phyloP scores from a whole-genome alignment of 2,113 vertebrate species.

The Scopus umbretta region DNA sequence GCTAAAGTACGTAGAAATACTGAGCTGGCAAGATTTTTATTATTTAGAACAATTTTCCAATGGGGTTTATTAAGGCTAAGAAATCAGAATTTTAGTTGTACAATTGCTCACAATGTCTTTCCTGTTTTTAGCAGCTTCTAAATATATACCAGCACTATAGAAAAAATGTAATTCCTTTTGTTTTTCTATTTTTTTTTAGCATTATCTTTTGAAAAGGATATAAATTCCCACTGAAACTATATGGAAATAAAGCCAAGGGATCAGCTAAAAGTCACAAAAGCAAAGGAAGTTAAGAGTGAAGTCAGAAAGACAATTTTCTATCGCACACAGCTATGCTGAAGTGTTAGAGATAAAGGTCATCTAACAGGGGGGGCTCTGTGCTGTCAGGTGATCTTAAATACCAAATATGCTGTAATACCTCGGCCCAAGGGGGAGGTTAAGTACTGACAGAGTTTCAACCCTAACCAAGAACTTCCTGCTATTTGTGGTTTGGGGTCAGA shows the following conservation, averaged over 20 bases:
- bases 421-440: neutral
- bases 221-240: neutral
- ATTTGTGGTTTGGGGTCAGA: neutral
- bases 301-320: neutral
- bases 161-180: neutral
- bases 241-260: neutral
- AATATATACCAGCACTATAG: neutral
- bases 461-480: neutral
- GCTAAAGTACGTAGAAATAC: neutral
- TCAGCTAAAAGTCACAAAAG: constrained; percentile 24
- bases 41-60: neutral
- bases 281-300: constrained; percentile 4
- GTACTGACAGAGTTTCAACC: neutral
- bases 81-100: neutral
- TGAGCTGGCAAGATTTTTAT: neutral
- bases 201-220: neutral
- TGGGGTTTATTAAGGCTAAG: neutral
- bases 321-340: neutral
- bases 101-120: neutral
- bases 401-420: neutral
- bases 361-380: neutral
- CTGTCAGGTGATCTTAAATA: neutral
- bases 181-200: neutral
- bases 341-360: constrained; percentile 2
- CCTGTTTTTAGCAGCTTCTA: neutral